Base-by-base conservation (phyloP, 2,113 vertebrate species). In the Porphyrio hochstetteri region DNA sequence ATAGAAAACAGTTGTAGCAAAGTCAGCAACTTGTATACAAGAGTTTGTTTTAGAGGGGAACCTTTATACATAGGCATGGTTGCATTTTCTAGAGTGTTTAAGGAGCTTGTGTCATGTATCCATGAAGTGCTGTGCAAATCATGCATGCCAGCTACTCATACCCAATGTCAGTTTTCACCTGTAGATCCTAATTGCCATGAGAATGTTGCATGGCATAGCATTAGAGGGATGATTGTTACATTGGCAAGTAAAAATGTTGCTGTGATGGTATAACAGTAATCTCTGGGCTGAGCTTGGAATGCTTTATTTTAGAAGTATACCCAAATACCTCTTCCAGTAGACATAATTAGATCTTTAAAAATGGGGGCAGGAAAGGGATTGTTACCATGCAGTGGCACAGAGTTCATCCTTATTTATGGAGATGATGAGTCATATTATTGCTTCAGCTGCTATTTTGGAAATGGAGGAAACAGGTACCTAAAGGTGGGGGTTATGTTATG, bases 121-220 rank as follows among this genome's bases (percentile, higher is more conserved):
- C 17, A 11, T 36, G 36, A 88, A 70, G 38, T 38, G 40, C 81
- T 77, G 57, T 61, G 65, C 24, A 36, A 40, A 38, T 46, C 0
- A 0, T 24, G 24, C 17, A 40, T 50, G 27, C 52, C 44, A 20
- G 38, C 52, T 35, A 27, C 19, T 48, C 10, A 6, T n/a, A 59
- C 17, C 16, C 52, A n/a, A 20, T 3, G 13, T 56, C 42, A 29
- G 0, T 84, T 65, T 24, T 70, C 27, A 38, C 31, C 27, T 70
- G 42, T 31, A 29, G n/a, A 35, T 33, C 74, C 12, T 74, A 19
- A 35, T 29, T 46, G 38, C 0, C 1, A 13, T 36, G 50, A n/a
- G n/a, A 31, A 24, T 11, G n/a, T 79, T 82, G 35, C 8, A 3
- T 27, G 38, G 15, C 4, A 0, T 38, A 21, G 33, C 1, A 3